phyloP scores from a whole-genome alignment of 2,888 invertebrate species.

The Leuctra nigra region DNA sequence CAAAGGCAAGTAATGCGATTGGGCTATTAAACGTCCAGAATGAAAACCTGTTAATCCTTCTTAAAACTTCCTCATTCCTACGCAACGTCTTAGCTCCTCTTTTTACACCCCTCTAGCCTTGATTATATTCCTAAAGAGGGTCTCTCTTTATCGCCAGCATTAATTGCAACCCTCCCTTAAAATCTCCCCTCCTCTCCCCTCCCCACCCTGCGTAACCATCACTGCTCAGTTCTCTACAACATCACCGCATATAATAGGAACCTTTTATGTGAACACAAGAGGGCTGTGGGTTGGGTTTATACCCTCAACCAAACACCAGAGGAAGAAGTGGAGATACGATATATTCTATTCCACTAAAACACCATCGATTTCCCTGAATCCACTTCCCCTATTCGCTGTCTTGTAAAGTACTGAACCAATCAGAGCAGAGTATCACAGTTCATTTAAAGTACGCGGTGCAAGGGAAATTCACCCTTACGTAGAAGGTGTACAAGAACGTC shows the following conservation, averaged over 20 bases:
- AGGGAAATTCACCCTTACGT: conserved; percentile 5
- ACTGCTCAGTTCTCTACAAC: neutral
- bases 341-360: neutral
- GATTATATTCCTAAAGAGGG: neutral
- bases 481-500: neutral
- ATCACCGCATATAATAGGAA: neutral
- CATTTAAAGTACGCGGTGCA: neutral
- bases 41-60: no score
- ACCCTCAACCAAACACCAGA: neutral
- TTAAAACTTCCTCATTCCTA: no score
- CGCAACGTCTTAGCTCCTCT: no score
- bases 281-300: neutral
- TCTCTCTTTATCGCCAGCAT: conserved; percentile 7
- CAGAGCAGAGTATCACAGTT: neutral
- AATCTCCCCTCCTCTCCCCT: neutral
- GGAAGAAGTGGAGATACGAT: neutral
- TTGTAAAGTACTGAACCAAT: neutral
- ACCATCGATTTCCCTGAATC: neutral
- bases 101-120: no score
- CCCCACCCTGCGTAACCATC: neutral
- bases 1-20: no score
- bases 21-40: no score
- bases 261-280: neutral
- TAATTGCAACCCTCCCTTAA: conserved; percentile 3
- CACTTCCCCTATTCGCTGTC: conserved; percentile 1